Percentiles rank a stretch among this genome's conserved stretches.
Conservation (phyloP, 2,797 vertebrate genomes). For the Typhlichthys subterraneus region DNA sequence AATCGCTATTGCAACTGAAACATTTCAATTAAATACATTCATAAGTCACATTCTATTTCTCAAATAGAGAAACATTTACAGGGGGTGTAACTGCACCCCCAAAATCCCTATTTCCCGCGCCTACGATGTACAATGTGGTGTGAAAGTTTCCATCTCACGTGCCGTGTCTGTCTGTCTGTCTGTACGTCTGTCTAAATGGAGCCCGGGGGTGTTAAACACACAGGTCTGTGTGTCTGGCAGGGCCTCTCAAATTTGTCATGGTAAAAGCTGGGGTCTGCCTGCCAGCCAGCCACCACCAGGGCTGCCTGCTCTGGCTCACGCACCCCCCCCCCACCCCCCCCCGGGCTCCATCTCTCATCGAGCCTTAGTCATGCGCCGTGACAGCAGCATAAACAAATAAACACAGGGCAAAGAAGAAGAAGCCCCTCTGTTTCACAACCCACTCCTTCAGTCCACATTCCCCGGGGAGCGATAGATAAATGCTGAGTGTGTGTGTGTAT, state of each 20-base stretch:
- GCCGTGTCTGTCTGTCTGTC: background rate
- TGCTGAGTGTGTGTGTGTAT: conserved; percentile 25
- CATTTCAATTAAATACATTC: no score
- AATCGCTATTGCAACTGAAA: no score
- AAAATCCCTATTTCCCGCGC: no score
- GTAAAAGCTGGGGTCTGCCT: conserved; percentile 81
- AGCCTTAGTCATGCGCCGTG: conserved; percentile 85
- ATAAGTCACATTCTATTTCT: no score
- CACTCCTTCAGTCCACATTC: conserved; percentile 63
- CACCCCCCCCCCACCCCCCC: background rate
- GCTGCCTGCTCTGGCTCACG: conserved; percentile 47
- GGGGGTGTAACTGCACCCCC: no score
- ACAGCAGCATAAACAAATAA: conserved; percentile 93
- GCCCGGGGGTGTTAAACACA: background rate
- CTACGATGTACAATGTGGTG: no score
- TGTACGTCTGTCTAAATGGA: background rate
- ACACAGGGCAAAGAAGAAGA: conserved; percentile 80
- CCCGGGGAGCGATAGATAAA: conserved; percentile 77
- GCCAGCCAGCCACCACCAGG: conserved; percentile 80
- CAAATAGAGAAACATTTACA: no score
- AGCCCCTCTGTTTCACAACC: conserved; percentile 82
- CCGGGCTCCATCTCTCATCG: conserved; percentile 57
- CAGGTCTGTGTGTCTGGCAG: conserved; percentile 3
- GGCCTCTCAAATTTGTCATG: conserved; percentile 83
- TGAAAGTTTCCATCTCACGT: no score